Conservation (phyloP, 1,140 invertebrate genomes). For the Coboldia fuscipes region DNA sequence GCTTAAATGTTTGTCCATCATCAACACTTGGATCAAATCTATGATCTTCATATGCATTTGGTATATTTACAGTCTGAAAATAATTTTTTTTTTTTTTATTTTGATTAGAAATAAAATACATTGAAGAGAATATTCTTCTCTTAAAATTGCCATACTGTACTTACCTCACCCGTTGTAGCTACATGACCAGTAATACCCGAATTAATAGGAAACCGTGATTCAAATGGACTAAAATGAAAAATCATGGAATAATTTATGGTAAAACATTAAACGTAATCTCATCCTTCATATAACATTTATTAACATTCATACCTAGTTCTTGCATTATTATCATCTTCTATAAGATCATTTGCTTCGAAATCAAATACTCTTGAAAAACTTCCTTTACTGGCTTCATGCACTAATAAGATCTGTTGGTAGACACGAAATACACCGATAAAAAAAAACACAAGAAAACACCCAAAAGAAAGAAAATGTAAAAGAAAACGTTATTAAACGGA, state of each 20-base stretch:
- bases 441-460: not conserved
- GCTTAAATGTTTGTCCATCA: slow-evolving; percentile 51
- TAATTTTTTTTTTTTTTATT: not conserved
- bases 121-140: not conserved
- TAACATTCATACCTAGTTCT: slow-evolving; percentile 35
- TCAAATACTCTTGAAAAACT: slow-evolving; percentile 86
- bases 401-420: slow-evolving; percentile 46
- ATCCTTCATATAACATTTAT: slow-evolving; percentile 1
- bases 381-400: slow-evolving; percentile 71
- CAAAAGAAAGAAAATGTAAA: not conserved
- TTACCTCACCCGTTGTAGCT: slow-evolving; percentile 86
- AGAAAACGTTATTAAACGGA: not conserved
- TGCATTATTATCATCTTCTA: slow-evolving; percentile 48
- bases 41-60: slow-evolving; percentile 75
- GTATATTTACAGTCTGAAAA: slow-evolving; percentile 62
- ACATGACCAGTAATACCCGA: slow-evolving; percentile 90
- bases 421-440: not conserved
- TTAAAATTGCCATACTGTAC: too few relatives aligned
- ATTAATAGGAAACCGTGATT: slow-evolving; percentile 88
- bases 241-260: slow-evolving; percentile 3
- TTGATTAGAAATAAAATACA: not conserved
- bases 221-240: slow-evolving; percentile 46
- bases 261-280: not conserved
- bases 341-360: slow-evolving; percentile 60
- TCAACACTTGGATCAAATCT: slow-evolving; percentile 79